Evolutionary conservation across 2,113 vertebrate genomes (phyloP).

Genomic region (Tiliqua scincoides): DNA sequence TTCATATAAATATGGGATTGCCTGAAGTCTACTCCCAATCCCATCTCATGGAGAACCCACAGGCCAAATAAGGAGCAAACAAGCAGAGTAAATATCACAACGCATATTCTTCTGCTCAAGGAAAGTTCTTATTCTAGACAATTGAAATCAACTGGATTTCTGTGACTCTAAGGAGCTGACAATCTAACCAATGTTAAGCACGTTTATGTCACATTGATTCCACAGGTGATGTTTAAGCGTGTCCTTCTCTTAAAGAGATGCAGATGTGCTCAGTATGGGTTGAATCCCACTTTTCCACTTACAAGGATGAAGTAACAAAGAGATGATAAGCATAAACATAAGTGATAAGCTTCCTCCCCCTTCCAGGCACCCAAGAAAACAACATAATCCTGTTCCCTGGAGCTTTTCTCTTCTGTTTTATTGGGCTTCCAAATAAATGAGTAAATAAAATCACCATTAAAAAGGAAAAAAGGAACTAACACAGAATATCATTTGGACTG

Average conservation of each 20-base stretch:
- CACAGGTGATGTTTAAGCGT: neutral
- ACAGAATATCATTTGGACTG: neutral
- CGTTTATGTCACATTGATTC: neutral
- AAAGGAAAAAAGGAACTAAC: neutral
- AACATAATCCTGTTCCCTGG: neutral
- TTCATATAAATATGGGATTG: neutral
- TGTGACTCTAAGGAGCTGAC: neutral
- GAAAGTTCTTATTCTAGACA: too few relatives aligned
- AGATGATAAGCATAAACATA: too few relatives aligned
- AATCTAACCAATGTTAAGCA: neutral
- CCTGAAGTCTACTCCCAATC: too few relatives aligned
- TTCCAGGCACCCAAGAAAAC: neutral
- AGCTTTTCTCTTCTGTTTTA: neutral
- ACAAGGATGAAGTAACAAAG: neutral
- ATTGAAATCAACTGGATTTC: neutral
- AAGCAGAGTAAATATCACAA: too few relatives aligned
- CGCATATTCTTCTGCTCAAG: too few relatives aligned
- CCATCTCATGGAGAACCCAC: too few relatives aligned
- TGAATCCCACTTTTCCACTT: too few relatives aligned
- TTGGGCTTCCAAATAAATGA: neutral
- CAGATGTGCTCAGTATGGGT: neutral
- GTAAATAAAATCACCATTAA: neutral
- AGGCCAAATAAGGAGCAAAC: too few relatives aligned
- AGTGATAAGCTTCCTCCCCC: accelerated
- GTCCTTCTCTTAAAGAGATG: too few relatives aligned